phyloP scores from a whole-genome alignment of 2,113 vertebrate species.

The Cryptotis parvus region DNA sequence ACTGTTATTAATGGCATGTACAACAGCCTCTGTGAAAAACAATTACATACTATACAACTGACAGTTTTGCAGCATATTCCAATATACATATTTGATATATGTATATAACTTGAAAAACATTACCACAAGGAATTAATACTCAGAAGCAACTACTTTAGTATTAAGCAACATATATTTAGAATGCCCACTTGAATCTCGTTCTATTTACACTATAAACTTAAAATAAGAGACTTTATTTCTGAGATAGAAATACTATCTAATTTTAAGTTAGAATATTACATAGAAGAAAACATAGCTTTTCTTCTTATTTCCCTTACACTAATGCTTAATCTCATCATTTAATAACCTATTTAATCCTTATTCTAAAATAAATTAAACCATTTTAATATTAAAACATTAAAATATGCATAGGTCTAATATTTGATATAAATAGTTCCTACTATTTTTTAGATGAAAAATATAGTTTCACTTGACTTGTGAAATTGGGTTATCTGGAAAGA shows the following conservation, averaged over 20 bases:
- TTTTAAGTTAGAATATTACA: neutral
- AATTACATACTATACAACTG: too few species aligned
- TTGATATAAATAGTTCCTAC: neutral
- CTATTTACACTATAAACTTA: neutral
- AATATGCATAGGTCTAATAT: neutral
- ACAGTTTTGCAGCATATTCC: too few species aligned
- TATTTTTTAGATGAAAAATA: neutral
- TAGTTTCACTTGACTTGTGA: neutral
- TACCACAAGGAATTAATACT: neutral
- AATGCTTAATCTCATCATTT: neutral
- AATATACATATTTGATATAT: too few species aligned
- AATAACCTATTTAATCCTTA: neutral
- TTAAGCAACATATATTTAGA: neutral
- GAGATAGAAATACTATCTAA: neutral
- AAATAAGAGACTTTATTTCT: neutral
- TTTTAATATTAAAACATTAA: too few species aligned
- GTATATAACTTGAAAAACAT: too few species aligned
- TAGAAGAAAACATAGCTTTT: neutral
- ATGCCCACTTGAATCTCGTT: neutral
- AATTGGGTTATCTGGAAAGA: too few species aligned
- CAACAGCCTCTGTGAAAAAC: too few species aligned
- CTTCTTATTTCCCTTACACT: neutral
- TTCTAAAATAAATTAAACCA: neutral
- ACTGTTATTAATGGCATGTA: too few species aligned
- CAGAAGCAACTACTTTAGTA: neutral